Base-by-base conservation (phyloP, 2,888 invertebrate species). In the Drosophila planitibia region DNA sequence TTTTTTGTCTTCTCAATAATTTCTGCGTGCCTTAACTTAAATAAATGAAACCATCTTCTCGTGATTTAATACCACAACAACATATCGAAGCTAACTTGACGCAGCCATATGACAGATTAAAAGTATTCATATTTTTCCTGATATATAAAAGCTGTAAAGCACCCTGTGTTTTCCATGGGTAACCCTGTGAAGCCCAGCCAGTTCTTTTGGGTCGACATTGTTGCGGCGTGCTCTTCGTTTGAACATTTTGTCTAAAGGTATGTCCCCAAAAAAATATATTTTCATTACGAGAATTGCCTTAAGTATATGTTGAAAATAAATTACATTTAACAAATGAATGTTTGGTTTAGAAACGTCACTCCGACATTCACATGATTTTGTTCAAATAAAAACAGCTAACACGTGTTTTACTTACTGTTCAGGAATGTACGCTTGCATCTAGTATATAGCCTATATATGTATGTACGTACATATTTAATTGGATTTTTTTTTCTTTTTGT, bases 151-250 rank as follows among this genome's bases (percentile, higher is more conserved):
- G 16, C 28, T 5, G 5, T 19, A 4, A 14, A 7, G 14, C 59
- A 52, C 28, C 51, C 35, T 60, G 47, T 51, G 35, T 14, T 35
- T 58, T 6, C n/a, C 57, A 28, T 12, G 3, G 53, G 30, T 39
- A 14, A 47, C 70, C 61, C 70, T 71, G 70, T 71, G 70, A 22
- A 28, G 35, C n/a, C 30, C 39, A 44, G 54, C 37, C 49, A 63
- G 28, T 53, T 76, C 73, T 78, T 59, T 71, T 76, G 22, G 16
- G 41, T 68, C 68, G 72, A 68, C 71, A 55, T 68, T 59, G 41
- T 76, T 52, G 61, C 77, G 77, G 81, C 81, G 78, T 79, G 78
- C 68, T 76, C 53, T 81, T 65, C 63, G 47, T 59, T 76, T 47
- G 63, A 47, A 22, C 44, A 19, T 57, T 49, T 76, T 25, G 14